These are phyloP conservation scores for Apostichopus parvimensis DNA, from an alignment of 35 echinoderm and acorn worm genomes.

Conservation along the genomic window DNA sequence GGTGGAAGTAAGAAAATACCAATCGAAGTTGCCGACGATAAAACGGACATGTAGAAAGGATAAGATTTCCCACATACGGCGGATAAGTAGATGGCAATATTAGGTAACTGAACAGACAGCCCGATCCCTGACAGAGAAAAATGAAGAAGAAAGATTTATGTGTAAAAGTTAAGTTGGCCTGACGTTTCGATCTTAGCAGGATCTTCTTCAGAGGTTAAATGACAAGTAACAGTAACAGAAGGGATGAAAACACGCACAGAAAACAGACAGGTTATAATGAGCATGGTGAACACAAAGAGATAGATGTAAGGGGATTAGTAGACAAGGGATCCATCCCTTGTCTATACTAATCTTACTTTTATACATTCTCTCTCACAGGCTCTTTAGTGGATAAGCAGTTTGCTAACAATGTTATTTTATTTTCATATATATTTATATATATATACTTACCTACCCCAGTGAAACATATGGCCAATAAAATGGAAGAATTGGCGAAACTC, in stretches of 20 bases:
- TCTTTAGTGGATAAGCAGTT: background rate
- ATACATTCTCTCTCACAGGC: background rate
- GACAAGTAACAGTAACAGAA: no score
- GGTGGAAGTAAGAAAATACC: slow-evolving; percentile 3
- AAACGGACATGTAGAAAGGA: background rate
- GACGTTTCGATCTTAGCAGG: no score
- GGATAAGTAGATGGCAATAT: background rate
- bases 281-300: background rate
- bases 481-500: background rate
- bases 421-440: no score
- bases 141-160: background rate
- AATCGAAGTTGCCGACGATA: background rate
- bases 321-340: background rate
- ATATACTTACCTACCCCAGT: background rate
- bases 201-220: no score
- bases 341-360: background rate
- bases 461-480: background rate
- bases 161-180: background rate
- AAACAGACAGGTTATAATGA: background rate
- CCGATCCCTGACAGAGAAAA: background rate
- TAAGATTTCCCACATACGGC: background rate
- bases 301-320: no score
- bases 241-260: background rate
- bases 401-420: background rate
- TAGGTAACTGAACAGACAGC: background rate